A percentile compares a stretch with the other conserved stretches of the same genome.
phyloP scores from a whole-genome alignment of 64 coral and sea anemone species.

The Porites australiensis region DNA sequence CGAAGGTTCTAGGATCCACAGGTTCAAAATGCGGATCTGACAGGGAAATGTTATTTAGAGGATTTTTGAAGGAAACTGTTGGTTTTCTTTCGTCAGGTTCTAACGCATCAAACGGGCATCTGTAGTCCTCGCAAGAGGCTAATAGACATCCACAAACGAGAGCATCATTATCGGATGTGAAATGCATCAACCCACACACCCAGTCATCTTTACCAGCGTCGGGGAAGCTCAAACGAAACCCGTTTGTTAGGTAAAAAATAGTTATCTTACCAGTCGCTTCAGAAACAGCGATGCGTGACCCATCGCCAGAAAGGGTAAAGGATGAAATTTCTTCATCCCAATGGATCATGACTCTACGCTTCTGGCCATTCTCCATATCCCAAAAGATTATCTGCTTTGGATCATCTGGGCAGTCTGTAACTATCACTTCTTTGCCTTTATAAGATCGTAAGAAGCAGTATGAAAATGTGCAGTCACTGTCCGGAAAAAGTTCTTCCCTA shows the following conservation, averaged over 20 bases:
- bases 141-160: background rate
- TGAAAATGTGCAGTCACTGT: background rate
- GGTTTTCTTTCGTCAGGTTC: background rate
- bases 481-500: background rate
- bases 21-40: no score
- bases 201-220: no score
- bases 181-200: slow-evolving; percentile 9
- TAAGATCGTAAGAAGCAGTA: background rate
- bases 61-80: background rate
- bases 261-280: background rate
- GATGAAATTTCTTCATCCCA: background rate
- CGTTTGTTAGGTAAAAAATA: background rate
- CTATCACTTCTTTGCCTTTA: background rate
- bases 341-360: background rate
- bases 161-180: background rate
- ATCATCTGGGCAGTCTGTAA: background rate
- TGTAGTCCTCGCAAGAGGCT: no score
- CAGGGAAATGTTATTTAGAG: no score
- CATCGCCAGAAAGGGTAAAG: background rate
- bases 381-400: background rate
- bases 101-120: no score
- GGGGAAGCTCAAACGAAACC: background rate
- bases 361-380: background rate
- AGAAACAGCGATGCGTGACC: background rate
- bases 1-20: background rate